Base-by-base conservation (phyloP, 2,113 vertebrate genomes). In the Cygnus atratus region DNA sequence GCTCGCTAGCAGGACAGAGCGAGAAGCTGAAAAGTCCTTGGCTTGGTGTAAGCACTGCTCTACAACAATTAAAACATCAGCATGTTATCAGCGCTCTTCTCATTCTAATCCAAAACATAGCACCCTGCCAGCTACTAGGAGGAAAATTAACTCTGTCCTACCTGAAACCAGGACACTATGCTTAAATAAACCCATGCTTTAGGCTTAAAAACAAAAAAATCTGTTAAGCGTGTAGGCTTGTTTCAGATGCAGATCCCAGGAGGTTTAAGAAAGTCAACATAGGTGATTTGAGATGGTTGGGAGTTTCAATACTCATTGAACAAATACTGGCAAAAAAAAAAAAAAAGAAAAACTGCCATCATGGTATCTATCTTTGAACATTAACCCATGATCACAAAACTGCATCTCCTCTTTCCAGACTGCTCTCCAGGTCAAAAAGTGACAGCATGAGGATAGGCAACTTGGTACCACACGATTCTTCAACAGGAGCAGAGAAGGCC, bases 391-490 rank as follows among this genome's bases (percentile, higher is more conserved):
- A 39, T 17, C 31, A 80, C 28, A 48, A 66, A 18, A 33, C 17
- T 4, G 24, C 35, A 80, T 31, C 43, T 41, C 37, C 11, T 44
- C 65, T 68, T 67, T 13, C 15, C 19, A 63, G 41, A 13, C 35
- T 28, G 24, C 35, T 80, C 61, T 62, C 10, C 5, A 79, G 25
- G 52, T 3, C 48, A 58, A 65, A 52, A 87, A 16, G 48, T 55
- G 54, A 33, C 0, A 24, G 31, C 0, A 0, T 13, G 19, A 43
- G 17, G 22, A n/a, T n/a, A 68, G 28, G 41, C 26, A 74, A 20
- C 41, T 29, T 50, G 41, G 54, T 79, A 50, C 18, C 55, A 43
- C 4, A 9, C 11, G 13, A 19, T 6, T 41, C 41, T 57, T 41
- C 57, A 44, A 57, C 8, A 43, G n/a, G 22, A 20, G 29, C n/a